A percentile compares a stretch with the other conserved stretches of the same genome.
Evolutionary conservation across 2,113 vertebrate species (phyloP).

Genomic region (Bujurquina vittata): DNA sequence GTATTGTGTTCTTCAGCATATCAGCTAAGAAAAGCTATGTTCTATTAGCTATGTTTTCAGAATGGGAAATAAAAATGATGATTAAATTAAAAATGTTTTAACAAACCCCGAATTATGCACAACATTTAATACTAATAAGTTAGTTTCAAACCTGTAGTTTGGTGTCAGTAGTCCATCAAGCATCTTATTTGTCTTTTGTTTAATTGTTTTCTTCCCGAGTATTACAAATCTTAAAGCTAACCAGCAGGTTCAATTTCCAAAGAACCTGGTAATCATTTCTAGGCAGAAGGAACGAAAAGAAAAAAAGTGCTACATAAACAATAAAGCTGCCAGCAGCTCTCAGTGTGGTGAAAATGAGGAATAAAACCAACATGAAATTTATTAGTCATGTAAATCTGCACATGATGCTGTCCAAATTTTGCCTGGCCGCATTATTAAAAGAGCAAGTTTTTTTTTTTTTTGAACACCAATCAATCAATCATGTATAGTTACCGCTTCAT

Average conservation of each 20-base stretch:
- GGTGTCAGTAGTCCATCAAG: not conserved
- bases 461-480: not conserved
- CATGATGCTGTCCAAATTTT: not conserved
- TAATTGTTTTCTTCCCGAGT: not conserved
- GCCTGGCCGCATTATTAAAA: not conserved
- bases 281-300: not conserved
- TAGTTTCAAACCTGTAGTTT: not conserved
- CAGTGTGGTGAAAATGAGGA: constrained; percentile 27
- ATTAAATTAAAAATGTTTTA: not conserved
- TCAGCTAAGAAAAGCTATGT: not conserved
- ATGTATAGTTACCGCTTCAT: not conserved
- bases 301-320: constrained; percentile 18
- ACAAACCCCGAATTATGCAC: not conserved
- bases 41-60: not conserved
- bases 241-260: not conserved
- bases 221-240: constrained; percentile 7
- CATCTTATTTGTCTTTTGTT: not conserved
- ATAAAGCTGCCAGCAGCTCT: constrained; percentile 2
- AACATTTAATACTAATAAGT: not conserved
- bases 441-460: not conserved
- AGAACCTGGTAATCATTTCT: constrained; percentile 1
- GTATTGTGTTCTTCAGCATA: not conserved
- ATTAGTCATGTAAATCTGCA: constrained; percentile 24
- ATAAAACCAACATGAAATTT: constrained; percentile 7
- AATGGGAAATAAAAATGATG: not conserved